Evolutionary conservation across 30 jellyfish, hydroid and myxozoan species (phyloP), one percentile per base, ranked within the genome.

Genomic region (Chrysaora quinquecirrha): DNA sequence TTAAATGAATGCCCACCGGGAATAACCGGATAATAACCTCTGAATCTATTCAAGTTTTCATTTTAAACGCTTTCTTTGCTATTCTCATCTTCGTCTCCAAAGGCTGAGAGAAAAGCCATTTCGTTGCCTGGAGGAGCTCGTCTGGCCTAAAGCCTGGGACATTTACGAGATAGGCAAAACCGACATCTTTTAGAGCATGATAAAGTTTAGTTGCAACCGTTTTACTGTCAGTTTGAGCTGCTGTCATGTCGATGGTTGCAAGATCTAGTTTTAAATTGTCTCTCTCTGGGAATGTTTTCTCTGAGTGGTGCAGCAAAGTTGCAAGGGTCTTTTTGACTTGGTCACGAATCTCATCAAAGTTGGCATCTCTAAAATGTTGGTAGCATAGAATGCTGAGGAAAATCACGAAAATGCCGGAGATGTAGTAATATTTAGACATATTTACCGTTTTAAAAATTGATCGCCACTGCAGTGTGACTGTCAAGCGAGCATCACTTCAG

Each of bases 1-100:
- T 90, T 90, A 50, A 50, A 84, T 0, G 97, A 90, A 54, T 90
- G 92, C 9, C 97, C 97, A 0, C 96, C 97, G 6, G 89, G 89
- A 14, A 90, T 74, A 31, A 83, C 79, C 1, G 97, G 97, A 38
- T n/a, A 90, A 67, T 83, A 90, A 6, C 97, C 97, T 21, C 97
- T 29, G 38, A 16, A 90, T 28, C 62, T 31, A 46, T 90, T 90
- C 24, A 80, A 70, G 50, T 90, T 90, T 30, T 47, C 73, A 2
- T 48, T 28, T 75, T 31, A 78, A 83, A 90, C 0, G 89, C 80
- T 1, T 60, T 54, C 69, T 84, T 90, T 20, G 97, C 96, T 21
- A 77, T 64, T 14, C 71, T 28, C 96, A 83, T 90, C 71, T 90
- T 90, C 0, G 65, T 43, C 28, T 83, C 93, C 23, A 50, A 77